phyloP scores from a whole-genome alignment of 2,888 invertebrate species.

The Trilocha varians region DNA sequence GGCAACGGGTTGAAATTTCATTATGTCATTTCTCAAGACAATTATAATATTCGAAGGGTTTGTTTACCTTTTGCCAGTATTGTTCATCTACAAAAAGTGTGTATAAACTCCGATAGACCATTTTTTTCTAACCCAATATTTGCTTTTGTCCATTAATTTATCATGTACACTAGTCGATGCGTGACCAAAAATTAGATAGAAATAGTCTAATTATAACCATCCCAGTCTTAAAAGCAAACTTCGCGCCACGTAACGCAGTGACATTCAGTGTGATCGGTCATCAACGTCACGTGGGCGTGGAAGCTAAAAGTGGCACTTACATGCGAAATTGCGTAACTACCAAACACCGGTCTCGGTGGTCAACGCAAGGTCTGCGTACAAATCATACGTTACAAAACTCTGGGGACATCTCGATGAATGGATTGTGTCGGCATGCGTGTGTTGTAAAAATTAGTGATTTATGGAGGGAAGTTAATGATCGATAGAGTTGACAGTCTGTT shows the following conservation, averaged over 20 bases:
- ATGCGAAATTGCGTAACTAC: background rate
- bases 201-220: background rate
- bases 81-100: too few species aligned
- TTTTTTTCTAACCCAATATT: too few species aligned
- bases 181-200: too few species aligned
- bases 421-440: background rate
- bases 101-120: too few species aligned
- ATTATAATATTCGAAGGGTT: too few species aligned
- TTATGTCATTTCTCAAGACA: background rate
- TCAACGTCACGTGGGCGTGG: background rate
- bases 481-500: too few species aligned
- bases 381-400: constrained; percentile 2
- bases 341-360: background rate
- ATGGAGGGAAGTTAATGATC: background rate
- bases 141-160: too few species aligned
- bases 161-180: too few species aligned
- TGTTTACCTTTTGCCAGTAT: too few species aligned
- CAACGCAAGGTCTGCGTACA: constrained; percentile 3
- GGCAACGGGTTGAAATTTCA: background rate
- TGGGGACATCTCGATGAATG: constrained; percentile 1
- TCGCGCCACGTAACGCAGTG: background rate
- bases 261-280: background rate
- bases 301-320: constrained; percentile 2
- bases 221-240: background rate
- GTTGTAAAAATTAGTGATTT: background rate